A percentile compares a stretch with the other conserved stretches of the same genome.
phyloP scores from a whole-genome alignment of 2,888 invertebrate species.

The Syrista parreyssii region DNA sequence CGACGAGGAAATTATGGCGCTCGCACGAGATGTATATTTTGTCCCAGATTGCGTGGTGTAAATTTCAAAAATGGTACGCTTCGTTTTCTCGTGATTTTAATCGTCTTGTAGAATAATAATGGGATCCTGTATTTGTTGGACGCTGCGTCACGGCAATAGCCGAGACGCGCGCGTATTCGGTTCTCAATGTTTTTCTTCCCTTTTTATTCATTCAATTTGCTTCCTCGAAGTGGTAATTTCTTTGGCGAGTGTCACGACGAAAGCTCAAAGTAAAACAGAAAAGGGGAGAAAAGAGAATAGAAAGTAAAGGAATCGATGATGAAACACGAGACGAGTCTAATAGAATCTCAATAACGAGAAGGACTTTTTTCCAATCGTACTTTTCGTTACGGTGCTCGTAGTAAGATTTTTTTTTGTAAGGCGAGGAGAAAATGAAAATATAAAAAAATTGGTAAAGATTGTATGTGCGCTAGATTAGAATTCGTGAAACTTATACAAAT shows the following conservation, averaged over 20 bases:
- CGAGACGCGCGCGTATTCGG: not conserved
- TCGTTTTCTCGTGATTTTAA: not conserved
- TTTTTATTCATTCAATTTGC: constrained; percentile 13
- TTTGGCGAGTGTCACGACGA: not conserved
- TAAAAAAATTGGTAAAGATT: not conserved
- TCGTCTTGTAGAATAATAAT: not conserved
- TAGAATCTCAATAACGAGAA: not conserved
- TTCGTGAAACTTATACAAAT: not conserved
- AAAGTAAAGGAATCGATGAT: not conserved
- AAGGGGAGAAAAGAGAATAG: not conserved
- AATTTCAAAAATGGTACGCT: constrained; percentile 13
- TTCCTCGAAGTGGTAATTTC: not conserved
- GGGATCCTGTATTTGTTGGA: not conserved
- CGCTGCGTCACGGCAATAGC: not conserved
- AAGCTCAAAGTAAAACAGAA: not conserved
- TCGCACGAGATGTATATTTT: constrained; percentile 41
- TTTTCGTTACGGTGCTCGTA: not conserved
- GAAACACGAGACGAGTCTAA: not conserved
- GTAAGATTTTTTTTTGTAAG: not conserved
- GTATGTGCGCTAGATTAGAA: not conserved
- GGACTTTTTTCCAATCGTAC: not conserved
- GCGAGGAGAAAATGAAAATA: not conserved
- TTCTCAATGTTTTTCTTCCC: constrained; percentile 16
- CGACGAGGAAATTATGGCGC: not conserved
- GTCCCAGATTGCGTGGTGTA: constrained; percentile 33